Evolutionary conservation across 1,140 invertebrate genomes (phyloP), one percentile per base, ranked within the genome.

Genomic region (Sogatella furcifera): DNA sequence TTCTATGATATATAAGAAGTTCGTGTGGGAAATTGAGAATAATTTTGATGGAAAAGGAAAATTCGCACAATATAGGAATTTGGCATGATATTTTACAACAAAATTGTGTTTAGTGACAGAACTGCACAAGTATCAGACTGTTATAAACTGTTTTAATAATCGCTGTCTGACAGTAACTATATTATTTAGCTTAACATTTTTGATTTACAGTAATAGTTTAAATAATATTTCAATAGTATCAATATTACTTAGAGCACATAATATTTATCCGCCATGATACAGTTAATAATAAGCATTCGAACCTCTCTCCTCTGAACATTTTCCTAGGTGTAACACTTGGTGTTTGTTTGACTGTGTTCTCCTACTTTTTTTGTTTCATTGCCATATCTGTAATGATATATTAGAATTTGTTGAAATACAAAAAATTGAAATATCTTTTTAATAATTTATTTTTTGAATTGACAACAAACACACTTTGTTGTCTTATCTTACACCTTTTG

Each of bases 201-300:
- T 61, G 24, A 64, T 64, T 66, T 66, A 62, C 59, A 60, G 54
- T 56, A 66, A 61, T 66, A 66, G 65, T 66, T 66, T 66, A 64
- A 62, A 66, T 61, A 61, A 66, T 66, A 62, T 66, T 59, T 66
- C 63, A 64, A 63, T 66, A 66, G 65, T 62, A 61, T 64, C 58
- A 62, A 66, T 62, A 66, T 64, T 66, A 58, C 60, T 59, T 66
- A 63, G 62, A 57, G 38, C 57, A 52, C 58, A 63, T 61, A 63
- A 57, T 38, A 38, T 59, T 65, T 62, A 57, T 64, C 60, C 59
- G 57, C 57, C 65, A 63, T 58, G 63, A 66, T 60, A 61, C 58
- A 56, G 57, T 62, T 60, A 55, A 43, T 54, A 63, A 63, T 63
- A 63, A 63, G 62, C 60, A 64, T 64, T 55, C 60, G 55, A 34